Percentiles rank a stretch among this genome's conserved stretches.
phyloP scores from a whole-genome alignment of 2,797 vertebrate genomes.

The Vespertilio murinus region DNA sequence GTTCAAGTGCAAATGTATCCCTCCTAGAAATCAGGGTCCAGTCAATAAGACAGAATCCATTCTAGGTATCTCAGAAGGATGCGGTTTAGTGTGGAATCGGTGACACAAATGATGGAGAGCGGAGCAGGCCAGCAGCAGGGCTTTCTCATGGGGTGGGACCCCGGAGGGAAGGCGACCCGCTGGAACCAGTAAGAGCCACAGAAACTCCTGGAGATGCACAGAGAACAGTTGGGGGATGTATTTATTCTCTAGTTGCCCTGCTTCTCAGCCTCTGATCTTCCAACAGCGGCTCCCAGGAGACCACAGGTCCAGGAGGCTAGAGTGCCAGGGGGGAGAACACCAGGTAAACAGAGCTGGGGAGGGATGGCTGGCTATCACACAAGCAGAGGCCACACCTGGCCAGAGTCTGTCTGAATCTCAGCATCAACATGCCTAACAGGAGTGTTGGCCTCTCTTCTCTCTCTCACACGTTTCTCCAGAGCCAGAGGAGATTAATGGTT shows the following conservation, averaged over 20 bases:
- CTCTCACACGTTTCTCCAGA: not conserved
- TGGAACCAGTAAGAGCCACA: not conserved
- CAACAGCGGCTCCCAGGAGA: not conserved
- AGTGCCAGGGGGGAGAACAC: too few species aligned
- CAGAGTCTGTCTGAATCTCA: not conserved
- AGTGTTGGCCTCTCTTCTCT: not conserved
- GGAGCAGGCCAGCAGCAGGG: too few species aligned
- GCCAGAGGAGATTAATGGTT: not conserved
- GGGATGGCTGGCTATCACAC: not conserved
- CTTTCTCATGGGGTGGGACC: rapidly evolving
- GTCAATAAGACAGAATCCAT: not conserved
- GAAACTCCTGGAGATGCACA: not conserved
- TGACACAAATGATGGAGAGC: not conserved
- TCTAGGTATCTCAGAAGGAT: not conserved
- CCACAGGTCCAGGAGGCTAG: not conserved
- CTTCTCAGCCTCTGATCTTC: not conserved
- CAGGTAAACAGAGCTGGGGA: rapidly evolving
- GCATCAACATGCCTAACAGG: rapidly evolving
- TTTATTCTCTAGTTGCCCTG: rapidly evolving
- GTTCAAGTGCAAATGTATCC: not conserved
- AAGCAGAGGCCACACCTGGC: not conserved
- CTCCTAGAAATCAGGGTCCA: not conserved
- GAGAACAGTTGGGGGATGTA: rapidly evolving
- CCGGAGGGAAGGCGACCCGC: rapidly evolving
- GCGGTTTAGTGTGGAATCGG: not conserved